Percentiles rank a stretch among this genome's conserved stretches.
Conservation (phyloP, 2,797 vertebrate species). For the Morelia viridis region DNA sequence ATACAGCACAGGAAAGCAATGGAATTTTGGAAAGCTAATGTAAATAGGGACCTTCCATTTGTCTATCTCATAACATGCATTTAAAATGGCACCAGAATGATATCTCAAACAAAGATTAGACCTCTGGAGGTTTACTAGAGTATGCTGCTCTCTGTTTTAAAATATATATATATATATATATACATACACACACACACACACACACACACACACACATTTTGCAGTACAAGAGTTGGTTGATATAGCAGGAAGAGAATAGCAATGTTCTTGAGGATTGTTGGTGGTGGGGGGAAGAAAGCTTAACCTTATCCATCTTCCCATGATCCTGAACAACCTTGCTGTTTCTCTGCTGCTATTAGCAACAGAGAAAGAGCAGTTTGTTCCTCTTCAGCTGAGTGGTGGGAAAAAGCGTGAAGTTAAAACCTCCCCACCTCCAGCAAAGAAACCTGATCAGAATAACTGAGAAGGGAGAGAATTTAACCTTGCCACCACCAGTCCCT, state of each 20-base stretch:
- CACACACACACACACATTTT: no score
- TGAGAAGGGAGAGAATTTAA: not conserved
- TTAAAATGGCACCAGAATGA: constrained; percentile 5
- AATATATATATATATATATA: no score
- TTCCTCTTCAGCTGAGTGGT: not conserved
- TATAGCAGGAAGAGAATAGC: not conserved
- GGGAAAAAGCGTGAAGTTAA: not conserved
- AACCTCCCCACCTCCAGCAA: not conserved
- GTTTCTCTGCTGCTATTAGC: not conserved
- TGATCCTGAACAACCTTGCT: not conserved
- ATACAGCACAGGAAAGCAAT: not conserved
- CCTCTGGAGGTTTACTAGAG: not conserved
- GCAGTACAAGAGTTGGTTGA: not conserved
- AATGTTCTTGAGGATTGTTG: not conserved
- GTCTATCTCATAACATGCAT: not conserved
- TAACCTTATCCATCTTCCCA: not conserved
- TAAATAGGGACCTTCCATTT: not conserved
- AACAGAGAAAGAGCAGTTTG: not conserved
- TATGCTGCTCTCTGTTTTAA: not conserved
- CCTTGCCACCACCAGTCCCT: not conserved
- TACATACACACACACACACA: no score
- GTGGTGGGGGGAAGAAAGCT: not conserved
- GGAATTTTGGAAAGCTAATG: constrained; percentile 8
- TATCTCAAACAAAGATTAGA: not conserved
- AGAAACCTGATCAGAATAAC: not conserved